Percentiles rank a stretch among this genome's conserved stretches.
These are phyloP conservation scores for Amazona guildingii DNA, from an alignment of 2,113 vertebrate species.

Conservation along the genomic window DNA sequence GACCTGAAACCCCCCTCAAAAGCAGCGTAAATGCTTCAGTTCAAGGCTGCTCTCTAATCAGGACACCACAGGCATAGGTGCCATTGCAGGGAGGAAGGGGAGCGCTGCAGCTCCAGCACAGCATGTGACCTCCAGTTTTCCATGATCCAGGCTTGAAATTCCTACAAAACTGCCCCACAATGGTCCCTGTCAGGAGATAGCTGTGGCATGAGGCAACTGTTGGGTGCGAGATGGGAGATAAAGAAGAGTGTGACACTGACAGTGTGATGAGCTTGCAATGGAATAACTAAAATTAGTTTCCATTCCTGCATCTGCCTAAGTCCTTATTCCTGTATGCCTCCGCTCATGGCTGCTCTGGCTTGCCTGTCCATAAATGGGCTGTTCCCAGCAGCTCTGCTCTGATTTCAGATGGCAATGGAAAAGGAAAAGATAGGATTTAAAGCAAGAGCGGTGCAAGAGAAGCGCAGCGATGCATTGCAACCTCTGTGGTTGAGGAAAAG, in stretches of 20 bases:
- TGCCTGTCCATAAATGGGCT: slow-evolving; percentile 61
- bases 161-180: slow-evolving; percentile 22
- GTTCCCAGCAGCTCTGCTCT: not conserved
- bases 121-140: not conserved
- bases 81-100: not conserved
- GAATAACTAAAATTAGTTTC: slow-evolving; percentile 70
- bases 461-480: rapidly evolving
- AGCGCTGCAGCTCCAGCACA: not conserved
- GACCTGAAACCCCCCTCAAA: not conserved
- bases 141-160: slow-evolving; percentile 23
- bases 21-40: not conserved
- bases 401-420: not conserved
- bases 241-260: slow-evolving; percentile 60
- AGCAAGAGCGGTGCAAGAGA: not conserved
- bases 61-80: not conserved
- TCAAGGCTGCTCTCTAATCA: not conserved
- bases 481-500: rapidly evolving
- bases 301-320: slow-evolving; percentile 39
- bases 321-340: not conserved
- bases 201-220: slow-evolving; percentile 49
- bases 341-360: not conserved
- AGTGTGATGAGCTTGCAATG: slow-evolving; percentile 60
- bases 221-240: slow-evolving; percentile 57
- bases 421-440: not conserved
- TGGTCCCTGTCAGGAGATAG: slow-evolving; percentile 18